A percentile compares a stretch with the other conserved stretches of the same genome.
Conservation (phyloP, 2,113 vertebrate genomes). For the Bujurquina vittata region DNA sequence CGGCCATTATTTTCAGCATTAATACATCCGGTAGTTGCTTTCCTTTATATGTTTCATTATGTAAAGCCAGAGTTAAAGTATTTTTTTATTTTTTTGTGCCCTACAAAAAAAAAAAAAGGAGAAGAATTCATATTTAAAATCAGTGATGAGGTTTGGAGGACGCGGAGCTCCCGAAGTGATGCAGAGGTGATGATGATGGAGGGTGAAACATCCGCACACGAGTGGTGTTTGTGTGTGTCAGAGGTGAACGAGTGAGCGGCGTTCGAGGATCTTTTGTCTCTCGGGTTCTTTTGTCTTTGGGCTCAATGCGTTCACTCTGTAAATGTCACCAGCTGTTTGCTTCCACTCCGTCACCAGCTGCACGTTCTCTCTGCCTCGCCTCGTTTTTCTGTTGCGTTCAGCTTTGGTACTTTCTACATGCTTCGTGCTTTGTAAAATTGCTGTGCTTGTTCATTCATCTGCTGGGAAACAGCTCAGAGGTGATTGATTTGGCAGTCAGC, state of each 20-base stretch:
- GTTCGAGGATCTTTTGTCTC: slow-evolving; percentile 46
- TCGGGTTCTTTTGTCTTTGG: slow-evolving; percentile 49
- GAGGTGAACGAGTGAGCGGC: slow-evolving; percentile 29
- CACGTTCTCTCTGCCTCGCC: background rate
- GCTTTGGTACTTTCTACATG: background rate
- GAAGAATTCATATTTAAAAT: background rate
- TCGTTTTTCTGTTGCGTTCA: slow-evolving; percentile 12
- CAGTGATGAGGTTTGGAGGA: background rate
- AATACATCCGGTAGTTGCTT: background rate
- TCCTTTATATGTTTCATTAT: background rate
- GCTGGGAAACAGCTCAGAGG: background rate
- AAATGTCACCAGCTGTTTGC: slow-evolving; percentile 64
- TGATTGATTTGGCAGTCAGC: background rate
- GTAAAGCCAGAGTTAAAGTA: background rate
- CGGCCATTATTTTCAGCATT: background rate
- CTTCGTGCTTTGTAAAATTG: background rate
- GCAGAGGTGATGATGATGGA: background rate
- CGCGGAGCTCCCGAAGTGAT: no score
- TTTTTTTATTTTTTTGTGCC: background rate
- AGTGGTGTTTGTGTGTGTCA: background rate
- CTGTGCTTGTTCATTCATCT: background rate
- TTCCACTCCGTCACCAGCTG: slow-evolving; percentile 30
- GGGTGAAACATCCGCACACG: slow-evolving; percentile 10
- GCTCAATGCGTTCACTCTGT: slow-evolving; percentile 48
- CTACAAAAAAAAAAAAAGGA: no score